Percentiles rank a stretch among this genome's conserved stretches.
Evolutionary conservation across 2,888 invertebrate genomes (phyloP).

Genomic region (Zygaena filipendulae): DNA sequence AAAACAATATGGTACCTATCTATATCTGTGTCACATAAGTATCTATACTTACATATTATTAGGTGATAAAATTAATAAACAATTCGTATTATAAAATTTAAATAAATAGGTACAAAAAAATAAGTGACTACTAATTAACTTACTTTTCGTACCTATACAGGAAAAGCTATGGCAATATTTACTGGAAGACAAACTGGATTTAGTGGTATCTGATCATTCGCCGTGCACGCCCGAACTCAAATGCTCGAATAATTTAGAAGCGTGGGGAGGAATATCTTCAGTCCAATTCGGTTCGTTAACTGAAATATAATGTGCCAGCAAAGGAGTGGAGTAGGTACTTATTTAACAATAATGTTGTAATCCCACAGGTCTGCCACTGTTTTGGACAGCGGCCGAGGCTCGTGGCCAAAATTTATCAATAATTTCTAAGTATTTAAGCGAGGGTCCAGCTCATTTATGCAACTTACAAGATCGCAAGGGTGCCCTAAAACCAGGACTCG

Average conservation of each 20-base stretch:
- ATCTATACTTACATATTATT: too few relatives aligned
- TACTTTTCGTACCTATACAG: too few relatives aligned
- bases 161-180: conserved; percentile 73
- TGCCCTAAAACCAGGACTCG: conserved; percentile 68
- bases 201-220: conserved; percentile 77
- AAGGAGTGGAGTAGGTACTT: too few relatives aligned
- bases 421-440: conserved; percentile 69
- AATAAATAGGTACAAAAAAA: too few relatives aligned
- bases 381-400: conserved; percentile 73
- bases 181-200: conserved; percentile 64
- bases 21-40: background rate
- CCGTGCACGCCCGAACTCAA: conserved; percentile 75
- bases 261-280: conserved; percentile 81
- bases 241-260: conserved; percentile 72
- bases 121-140: too few relatives aligned
- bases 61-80: too few relatives aligned
- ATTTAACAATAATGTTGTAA: too few relatives aligned
- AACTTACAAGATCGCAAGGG: conserved; percentile 72
- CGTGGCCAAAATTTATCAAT: conserved; percentile 64
- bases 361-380: conserved; percentile 72
- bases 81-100: too few relatives aligned
- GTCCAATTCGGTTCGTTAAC: conserved; percentile 75
- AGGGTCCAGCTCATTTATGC: conserved; percentile 71
- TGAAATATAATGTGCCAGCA: too few relatives aligned
- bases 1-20: conserved; percentile 66